Evolutionary conservation across 1,140 invertebrate genomes (phyloP).

Genomic region (Eciton burchellii): DNA sequence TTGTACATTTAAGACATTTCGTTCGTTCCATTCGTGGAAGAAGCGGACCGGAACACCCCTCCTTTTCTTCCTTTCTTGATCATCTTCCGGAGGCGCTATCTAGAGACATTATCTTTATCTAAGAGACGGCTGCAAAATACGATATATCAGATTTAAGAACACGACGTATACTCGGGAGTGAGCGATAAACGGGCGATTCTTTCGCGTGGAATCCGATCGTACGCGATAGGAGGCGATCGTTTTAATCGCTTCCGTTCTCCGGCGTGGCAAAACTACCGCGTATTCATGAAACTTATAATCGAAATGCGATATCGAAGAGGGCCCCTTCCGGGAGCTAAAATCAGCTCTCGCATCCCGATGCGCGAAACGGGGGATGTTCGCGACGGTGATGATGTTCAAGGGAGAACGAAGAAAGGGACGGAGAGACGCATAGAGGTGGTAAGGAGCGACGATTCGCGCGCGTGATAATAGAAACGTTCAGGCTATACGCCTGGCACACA

Average conservation of each 20-base stretch:
- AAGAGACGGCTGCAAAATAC: neutral
- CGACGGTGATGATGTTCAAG: conserved; percentile 8
- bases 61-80: too few relatives aligned
- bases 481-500: neutral
- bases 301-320: neutral
- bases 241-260: neutral
- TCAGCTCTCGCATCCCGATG: neutral
- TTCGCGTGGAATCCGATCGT: neutral
- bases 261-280: neutral
- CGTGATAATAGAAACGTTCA: conserved; percentile 68
- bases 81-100: too few relatives aligned
- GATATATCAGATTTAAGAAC: conserved; percentile 21
- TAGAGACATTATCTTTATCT: too few relatives aligned
- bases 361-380: neutral
- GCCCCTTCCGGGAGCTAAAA: conserved; percentile 14
- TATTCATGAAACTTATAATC: neutral
- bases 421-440: conserved; percentile 40
- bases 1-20: too few relatives aligned
- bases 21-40: neutral
- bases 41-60: neutral
- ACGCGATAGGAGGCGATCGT: neutral
- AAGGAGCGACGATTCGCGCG: conserved; percentile 62
- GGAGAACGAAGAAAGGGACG: neutral
- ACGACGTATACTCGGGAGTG: neutral
- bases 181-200: neutral